Conservation (phyloP, 2,113 vertebrate genomes). For the Lampris megalopsis region DNA sequence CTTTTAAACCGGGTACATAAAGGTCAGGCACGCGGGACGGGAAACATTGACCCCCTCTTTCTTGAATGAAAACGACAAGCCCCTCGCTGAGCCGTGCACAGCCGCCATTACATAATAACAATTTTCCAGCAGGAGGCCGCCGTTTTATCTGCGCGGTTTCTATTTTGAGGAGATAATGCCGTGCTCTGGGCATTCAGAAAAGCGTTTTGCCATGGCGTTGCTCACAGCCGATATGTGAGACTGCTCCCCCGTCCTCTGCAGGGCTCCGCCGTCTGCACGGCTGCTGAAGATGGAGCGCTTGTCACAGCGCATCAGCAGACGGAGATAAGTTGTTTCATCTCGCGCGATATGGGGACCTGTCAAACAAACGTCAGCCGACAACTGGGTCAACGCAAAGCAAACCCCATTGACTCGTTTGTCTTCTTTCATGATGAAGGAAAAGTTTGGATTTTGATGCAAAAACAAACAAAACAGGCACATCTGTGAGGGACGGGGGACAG, state of each 20-base stretch:
- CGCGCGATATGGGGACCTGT: constrained; percentile 11
- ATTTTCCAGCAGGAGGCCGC: constrained; percentile 19
- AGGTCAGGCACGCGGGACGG: not conserved
- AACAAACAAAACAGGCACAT: not conserved
- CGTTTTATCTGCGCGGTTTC: constrained; percentile 43
- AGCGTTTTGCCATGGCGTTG: constrained; percentile 27
- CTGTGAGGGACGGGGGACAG: no score
- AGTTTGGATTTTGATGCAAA: not conserved
- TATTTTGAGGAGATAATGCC: constrained; percentile 51
- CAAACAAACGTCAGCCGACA: constrained; percentile 12
- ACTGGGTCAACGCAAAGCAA: constrained; percentile 47
- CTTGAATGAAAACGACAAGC: not conserved
- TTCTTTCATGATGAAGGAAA: not conserved
- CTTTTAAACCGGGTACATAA: not conserved
- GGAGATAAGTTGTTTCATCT: constrained; percentile 12
- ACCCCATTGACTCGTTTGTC: constrained; percentile 16
- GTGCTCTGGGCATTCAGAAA: constrained; percentile 29
- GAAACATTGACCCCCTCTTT: not conserved
- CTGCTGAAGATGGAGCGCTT: constrained; percentile 11
- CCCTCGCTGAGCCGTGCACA: not conserved
- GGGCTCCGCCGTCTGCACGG: constrained; percentile 42
- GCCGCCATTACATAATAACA: constrained; percentile 16
- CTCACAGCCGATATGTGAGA: constrained; percentile 52
- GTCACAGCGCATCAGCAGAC: constrained; percentile 11
- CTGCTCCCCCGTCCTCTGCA: constrained; percentile 36